phyloP scores from a whole-genome alignment of 2,888 invertebrate species.

The Eristalis arbustorum region DNA sequence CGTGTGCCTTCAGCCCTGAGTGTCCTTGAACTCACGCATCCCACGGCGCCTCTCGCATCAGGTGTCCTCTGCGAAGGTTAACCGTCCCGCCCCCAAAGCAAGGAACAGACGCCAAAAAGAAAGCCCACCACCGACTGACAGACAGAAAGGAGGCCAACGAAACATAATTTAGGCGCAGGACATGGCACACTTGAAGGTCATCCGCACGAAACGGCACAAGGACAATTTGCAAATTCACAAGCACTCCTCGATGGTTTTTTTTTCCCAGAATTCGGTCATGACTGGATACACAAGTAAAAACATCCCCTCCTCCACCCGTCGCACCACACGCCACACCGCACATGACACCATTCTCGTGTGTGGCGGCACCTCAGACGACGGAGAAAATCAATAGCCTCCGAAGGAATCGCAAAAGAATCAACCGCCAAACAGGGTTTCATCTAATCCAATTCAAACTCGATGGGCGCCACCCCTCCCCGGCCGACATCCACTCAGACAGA shows the following conservation, averaged over 20 bases:
- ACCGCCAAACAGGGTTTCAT: constrained; percentile 13
- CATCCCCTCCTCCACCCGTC: not conserved
- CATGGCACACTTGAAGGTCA: constrained; percentile 22
- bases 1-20: not conserved
- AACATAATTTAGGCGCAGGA: not conserved
- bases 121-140: not conserved
- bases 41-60: not conserved
- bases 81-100: not conserved
- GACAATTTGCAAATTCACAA: constrained; percentile 16
- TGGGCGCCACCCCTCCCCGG: not conserved
- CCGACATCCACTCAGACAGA: constrained; percentile 37
- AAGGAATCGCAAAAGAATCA: not conserved
- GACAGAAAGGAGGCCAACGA: constrained; percentile 5
- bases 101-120: not conserved
- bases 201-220: constrained; percentile 10
- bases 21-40: not conserved
- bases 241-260: not conserved
- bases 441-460: constrained; percentile 40
- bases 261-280: constrained; percentile 29
- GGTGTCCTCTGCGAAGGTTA: constrained; percentile 36
- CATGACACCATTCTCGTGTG: not conserved
- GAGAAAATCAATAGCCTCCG: constrained; percentile 24
- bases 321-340: not conserved
- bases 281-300: not conserved
- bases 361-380: not conserved